phyloP scores from a whole-genome alignment of 2,797 vertebrate species.

The Masticophis lateralis region DNA sequence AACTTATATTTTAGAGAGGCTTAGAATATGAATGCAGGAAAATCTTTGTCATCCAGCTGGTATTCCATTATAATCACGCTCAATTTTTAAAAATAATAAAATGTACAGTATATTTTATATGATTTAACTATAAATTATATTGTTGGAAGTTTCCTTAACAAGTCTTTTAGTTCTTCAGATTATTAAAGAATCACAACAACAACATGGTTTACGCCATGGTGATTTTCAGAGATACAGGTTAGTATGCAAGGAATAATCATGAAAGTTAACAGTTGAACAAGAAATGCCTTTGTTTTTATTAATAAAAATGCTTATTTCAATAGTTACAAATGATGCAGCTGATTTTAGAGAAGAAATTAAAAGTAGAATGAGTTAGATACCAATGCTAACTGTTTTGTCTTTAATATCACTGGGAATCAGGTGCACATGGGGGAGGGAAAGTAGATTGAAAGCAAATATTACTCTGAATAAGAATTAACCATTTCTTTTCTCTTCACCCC shows the following conservation, averaged over 20 bases:
- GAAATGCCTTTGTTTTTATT: background rate
- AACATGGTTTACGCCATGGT: constrained; percentile 93
- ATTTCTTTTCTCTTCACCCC: background rate
- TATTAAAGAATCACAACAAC: constrained; percentile 97
- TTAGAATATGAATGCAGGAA: background rate
- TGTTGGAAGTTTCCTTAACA: constrained; percentile 71
- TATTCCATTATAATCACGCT: background rate
- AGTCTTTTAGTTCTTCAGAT: constrained; percentile 86
- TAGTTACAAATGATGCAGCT: background rate
- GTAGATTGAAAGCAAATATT: background rate
- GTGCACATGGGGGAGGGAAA: background rate
- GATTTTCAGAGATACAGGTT: constrained; percentile 99
- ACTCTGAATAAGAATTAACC: constrained; percentile 8
- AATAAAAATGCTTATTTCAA: background rate
- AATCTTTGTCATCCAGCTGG: background rate
- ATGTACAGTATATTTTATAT: rapidly evolving
- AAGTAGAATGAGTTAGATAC: background rate
- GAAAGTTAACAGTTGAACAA: background rate
- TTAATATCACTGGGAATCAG: background rate
- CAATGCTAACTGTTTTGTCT: background rate
- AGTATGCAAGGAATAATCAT: constrained; percentile 32
- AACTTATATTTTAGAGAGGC: background rate
- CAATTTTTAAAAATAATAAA: background rate
- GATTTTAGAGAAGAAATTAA: background rate
- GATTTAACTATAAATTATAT: background rate